phyloP scores from a whole-genome alignment of 2,797 vertebrate species.

The Pipistrellus kuhlii region DNA sequence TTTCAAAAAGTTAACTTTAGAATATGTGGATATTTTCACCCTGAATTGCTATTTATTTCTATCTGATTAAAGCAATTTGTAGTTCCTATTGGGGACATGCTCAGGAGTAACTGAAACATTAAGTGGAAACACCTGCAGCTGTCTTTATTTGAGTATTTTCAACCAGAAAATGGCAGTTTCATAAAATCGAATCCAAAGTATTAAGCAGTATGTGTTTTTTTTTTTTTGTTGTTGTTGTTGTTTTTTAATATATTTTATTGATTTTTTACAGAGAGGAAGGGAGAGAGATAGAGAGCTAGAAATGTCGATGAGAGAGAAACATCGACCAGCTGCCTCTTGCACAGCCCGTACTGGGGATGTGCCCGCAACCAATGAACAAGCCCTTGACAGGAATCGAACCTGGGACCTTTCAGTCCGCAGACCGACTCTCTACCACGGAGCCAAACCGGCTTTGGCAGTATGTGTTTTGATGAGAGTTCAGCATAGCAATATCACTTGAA shows the following conservation, averaged over 20 bases:
- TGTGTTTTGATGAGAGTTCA: background rate
- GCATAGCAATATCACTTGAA: background rate
- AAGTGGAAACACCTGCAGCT: background rate
- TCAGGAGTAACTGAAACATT: background rate
- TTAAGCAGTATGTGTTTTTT: background rate
- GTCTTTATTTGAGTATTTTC: background rate
- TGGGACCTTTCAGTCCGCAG: no score
- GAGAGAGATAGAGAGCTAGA: no score
- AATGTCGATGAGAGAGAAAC: no score
- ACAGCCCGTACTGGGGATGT: no score
- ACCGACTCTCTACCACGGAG: no score
- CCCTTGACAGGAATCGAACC: no score
- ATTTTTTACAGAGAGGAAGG: no score
- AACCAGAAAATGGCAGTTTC: background rate
- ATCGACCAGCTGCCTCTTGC: no score
- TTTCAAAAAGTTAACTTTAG: background rate
- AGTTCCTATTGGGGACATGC: background rate
- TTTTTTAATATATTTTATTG: no score
- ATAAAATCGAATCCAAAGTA: background rate
- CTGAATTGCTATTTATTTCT: background rate
- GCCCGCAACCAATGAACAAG: no score
- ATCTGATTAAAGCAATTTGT: background rate
- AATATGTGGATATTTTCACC: background rate
- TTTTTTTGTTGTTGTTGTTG: no score
- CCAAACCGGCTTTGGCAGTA: background rate